Evolutionary conservation across 1,140 invertebrate genomes (phyloP), one percentile per base, ranked within the genome.

Genomic region (Conopomorpha cramerella): DNA sequence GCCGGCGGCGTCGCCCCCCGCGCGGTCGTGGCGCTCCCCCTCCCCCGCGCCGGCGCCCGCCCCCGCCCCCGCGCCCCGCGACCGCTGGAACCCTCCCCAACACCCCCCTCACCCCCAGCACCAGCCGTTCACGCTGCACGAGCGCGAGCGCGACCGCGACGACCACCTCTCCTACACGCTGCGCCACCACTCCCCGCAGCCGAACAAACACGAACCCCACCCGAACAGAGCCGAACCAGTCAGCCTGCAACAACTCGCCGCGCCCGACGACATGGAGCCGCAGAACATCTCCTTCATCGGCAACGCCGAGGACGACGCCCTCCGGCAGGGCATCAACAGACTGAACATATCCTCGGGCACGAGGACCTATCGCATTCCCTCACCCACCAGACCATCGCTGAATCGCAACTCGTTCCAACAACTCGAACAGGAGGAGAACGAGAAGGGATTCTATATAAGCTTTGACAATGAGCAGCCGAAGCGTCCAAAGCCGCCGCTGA

Each of bases 371-470:
- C 83, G 91, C 62, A 91, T 93, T 71, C 88, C 89, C 12, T 92
- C 90, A 18, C 85, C 90, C 41, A 89, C 89, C 23, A 77, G 88
- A 49, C 87, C 87, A n/a, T 80, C 84, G 36, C 82, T 88, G 41
- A 81, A 84, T 28, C 74, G 85, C 35, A 87, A 85, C 62, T 88
- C 88, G 19, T 89, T 91, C 78, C 86, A 88, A 62, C 83, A 83
- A 11, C 28, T 55, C 10, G 72, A 77, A 8, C 70, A 80, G 28
- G 71, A 68, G 27, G 82, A 82, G 38, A 42, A 45, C 3, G 27
- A 93, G 64, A 92, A 92, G 76, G 92, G 93, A n/a, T 97, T 97
- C 77, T 95, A 96, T 64, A 94, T 96, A 56, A 92, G 92, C 14
- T 94, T 96, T 62, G 93, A 95, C 57, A 87, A 90, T 57, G 87